Base-by-base conservation (phyloP, 2,113 vertebrate genomes). In the Clupea harengus region DNA sequence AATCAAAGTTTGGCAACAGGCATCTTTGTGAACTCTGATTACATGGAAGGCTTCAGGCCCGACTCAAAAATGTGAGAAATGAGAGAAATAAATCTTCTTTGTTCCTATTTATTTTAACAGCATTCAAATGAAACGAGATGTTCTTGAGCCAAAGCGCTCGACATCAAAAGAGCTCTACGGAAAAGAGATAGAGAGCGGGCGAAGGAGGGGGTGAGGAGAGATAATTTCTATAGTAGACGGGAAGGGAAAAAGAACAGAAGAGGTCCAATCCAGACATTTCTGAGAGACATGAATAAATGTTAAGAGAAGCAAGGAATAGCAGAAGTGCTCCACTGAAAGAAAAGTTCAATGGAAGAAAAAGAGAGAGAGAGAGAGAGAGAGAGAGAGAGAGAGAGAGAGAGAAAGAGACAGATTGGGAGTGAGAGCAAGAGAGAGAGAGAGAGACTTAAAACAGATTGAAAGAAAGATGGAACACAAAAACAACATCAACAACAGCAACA, bases 61-160 rank as follows among this genome's bases (percentile, higher is more conserved):
- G 72, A 15, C 13, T 39, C 28, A 32, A 25, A 25, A 28, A 28
- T 32, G 28, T 17, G 10, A 17, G 25, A 39, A 18, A 44, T 32
- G 72, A 39, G 72, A 78, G 72, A 13, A 78, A 78, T 32, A 78
- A 78, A 78, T 78, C 72, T 78, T 78, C 72, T 78, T 78, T 78
- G 72, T 39, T 28, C 64, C 64, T 72, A 32, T 72, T 32, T 32
- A 32, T 72, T 72, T 72, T 15, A 72, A 32, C 72, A 78, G 72
- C 32, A 39, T 78, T 78, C 72, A 13, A 78, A 15, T 78, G 39
- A 78, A 78, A 78, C 72, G 15, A 39, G 39, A 32, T 78, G 72
- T 78, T 78, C 72, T 32, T 39, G 4, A 78, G 32, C 25, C 72
- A 32, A 17, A 17, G 13, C 28, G 72, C 25, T 11, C 28, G 9